A percentile compares a stretch with the other conserved stretches of the same genome.
These are phyloP conservation scores for Gadopsis marmoratus DNA, from an alignment of 2,797 vertebrate species.

Conservation along the genomic window DNA sequence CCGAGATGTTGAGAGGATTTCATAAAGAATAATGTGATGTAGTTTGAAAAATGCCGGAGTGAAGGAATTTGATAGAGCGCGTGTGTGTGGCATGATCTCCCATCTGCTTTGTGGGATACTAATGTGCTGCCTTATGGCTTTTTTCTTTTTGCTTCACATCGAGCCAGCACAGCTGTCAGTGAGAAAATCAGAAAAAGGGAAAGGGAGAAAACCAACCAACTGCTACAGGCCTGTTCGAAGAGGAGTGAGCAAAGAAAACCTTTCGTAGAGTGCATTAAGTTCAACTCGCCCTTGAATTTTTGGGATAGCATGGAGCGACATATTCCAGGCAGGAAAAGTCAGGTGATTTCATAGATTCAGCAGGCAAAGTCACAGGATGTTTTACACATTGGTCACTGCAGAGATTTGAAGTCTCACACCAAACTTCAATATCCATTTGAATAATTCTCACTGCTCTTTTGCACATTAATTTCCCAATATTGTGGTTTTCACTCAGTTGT, in stretches of 20 bases:
- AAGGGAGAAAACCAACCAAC: constrained; percentile 26
- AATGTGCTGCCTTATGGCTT: constrained; percentile 63
- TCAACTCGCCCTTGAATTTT: constrained; percentile 21
- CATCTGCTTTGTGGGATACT: constrained; percentile 67
- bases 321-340: constrained; percentile 10
- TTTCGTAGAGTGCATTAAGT: constrained; percentile 23
- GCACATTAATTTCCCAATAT: constrained; percentile 57
- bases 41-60: constrained; percentile 31
- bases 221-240: constrained; percentile 19
- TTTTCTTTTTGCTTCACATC: constrained; percentile 58
- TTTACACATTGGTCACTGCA: constrained; percentile 20
- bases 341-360: background rate
- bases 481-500: constrained; percentile 45
- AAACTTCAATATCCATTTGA: constrained; percentile 16
- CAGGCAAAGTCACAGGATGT: constrained; percentile 9
- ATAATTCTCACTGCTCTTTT: constrained; percentile 38
- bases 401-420: constrained; percentile 20
- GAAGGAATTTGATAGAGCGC: constrained; percentile 40
- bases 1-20: constrained; percentile 37
- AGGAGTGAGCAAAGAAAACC: constrained; percentile 21
- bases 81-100: constrained; percentile 70
- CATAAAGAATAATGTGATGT: constrained; percentile 41
- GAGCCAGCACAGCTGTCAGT: constrained; percentile 70
- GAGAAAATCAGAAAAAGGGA: constrained; percentile 26
- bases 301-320: constrained; percentile 1